Base-by-base conservation (phyloP, 2,113 vertebrate species). In the Mus spicilegus region DNA sequence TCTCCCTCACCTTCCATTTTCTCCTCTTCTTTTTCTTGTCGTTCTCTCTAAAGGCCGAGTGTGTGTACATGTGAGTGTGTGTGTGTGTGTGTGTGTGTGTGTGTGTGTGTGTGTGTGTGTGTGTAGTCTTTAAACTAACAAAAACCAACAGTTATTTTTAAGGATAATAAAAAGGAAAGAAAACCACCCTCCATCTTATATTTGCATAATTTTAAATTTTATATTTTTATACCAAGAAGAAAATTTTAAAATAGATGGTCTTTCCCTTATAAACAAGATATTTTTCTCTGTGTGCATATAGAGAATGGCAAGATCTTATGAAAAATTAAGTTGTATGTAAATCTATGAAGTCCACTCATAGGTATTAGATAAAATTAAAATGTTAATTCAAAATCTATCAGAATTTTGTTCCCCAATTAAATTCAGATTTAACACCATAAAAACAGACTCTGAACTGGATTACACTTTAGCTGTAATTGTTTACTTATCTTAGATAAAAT, bases 131-230 rank as follows among this genome's bases (percentile, higher is more conserved):
- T 78, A 77, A 77, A 9, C 14, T 51, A 51, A 51, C 49, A 78
- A 78, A 6, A 19, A 54, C 7, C n/a, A 90, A 76, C 4, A 49
- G 36, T 7, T 81, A 19, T 77, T 61, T 61, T 61, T 73, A 82
- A 69, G 39, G 16, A 13, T 33, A 63, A 81, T 84, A 33, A 75
- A 72, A 24, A 93, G 58, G 11, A 7, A 86, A 84, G 33, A 56
- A 92, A 96, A 95, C 20, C 36, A 89, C 24, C 72, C 2, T 93
- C 19, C 0, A 5, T 72, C 2, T 0, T 30, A 30, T 51, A 5
- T 30, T 46, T 72, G 77, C 95, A 91, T 88, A 56, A 88, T 97
- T 89, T 95, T 33, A 82, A 95, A 56, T 82, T 97, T 95, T 89
- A 90, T 93, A 91, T 92, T 95, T 24, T 11, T 51, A 30, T 39